Evolutionary conservation across 2,113 vertebrate genomes (phyloP).

Genomic region (Polypterus senegalus): DNA sequence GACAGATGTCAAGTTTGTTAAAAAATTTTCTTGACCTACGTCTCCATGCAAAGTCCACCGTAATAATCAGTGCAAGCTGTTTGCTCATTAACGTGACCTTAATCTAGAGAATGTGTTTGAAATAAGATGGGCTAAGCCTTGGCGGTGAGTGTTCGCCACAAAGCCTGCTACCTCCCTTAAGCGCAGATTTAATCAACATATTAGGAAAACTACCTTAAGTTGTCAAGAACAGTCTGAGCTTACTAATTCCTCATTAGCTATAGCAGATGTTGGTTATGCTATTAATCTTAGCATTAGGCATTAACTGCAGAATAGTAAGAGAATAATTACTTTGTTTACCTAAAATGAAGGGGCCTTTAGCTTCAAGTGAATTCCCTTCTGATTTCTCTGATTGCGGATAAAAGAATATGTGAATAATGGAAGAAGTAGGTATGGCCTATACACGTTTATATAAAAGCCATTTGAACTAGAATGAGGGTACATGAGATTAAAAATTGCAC

Average conservation of each 20-base stretch:
- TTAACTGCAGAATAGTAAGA: constrained; percentile 39
- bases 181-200: constrained; percentile 51
- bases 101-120: constrained; percentile 34
- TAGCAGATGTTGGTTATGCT: constrained; percentile 54
- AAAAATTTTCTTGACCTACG: not conserved
- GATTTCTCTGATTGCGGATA: too few species aligned
- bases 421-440: not conserved
- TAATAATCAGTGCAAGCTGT: constrained; percentile 6
- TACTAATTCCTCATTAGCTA: constrained; percentile 47
- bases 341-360: constrained; percentile 23
- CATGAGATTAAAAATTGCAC: constrained; percentile 23
- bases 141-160: constrained; percentile 36
- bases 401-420: too few species aligned
- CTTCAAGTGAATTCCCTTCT: too few species aligned
- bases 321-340: constrained; percentile 46
- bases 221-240: constrained; percentile 51
- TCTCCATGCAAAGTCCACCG: not conserved
- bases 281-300: constrained; percentile 49
- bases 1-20: constrained; percentile 1
- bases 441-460: constrained; percentile 12
- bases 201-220: constrained; percentile 38
- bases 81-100: constrained; percentile 38
- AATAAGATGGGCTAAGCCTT: constrained; percentile 38
- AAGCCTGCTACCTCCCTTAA: constrained; percentile 30
- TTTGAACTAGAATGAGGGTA: constrained; percentile 7